A percentile compares a stretch with the other conserved stretches of the same genome.
Evolutionary conservation across 2,888 invertebrate genomes (phyloP).

Genomic region (Allygus modestus): DNA sequence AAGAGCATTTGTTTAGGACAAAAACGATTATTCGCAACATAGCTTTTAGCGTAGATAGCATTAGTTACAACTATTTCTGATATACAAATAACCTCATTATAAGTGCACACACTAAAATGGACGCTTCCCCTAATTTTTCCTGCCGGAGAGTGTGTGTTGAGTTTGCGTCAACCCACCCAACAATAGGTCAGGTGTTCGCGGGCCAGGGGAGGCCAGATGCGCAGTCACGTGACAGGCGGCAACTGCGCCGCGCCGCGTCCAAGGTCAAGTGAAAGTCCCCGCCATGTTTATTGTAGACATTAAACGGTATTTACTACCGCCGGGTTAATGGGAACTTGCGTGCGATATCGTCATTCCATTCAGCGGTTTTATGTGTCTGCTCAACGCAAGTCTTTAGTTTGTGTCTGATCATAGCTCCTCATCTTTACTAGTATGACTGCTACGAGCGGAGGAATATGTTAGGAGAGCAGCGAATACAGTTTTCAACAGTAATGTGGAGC

Average conservation of each 20-base stretch:
- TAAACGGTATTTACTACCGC: slow-evolving; percentile 28
- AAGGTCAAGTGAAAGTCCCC: slow-evolving; percentile 37
- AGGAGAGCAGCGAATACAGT: too few species aligned
- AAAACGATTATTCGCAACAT: too few species aligned
- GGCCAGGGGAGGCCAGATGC: slow-evolving; percentile 33
- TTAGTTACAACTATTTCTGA: too few species aligned
- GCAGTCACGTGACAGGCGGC: slow-evolving; percentile 11
- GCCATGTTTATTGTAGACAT: slow-evolving; percentile 26
- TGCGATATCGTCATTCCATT: slow-evolving; percentile 15
- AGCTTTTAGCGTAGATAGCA: too few species aligned
- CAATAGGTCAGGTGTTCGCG: slow-evolving; percentile 8
- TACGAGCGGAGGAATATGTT: neutral
- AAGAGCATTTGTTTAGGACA: too few species aligned
- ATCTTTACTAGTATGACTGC: neutral
- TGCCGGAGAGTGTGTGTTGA: neutral
- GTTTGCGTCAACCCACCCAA: neutral
- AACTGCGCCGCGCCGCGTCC: slow-evolving; percentile 5
- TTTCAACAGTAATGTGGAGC: too few species aligned
- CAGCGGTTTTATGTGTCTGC: slow-evolving; percentile 40
- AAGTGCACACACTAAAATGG: too few species aligned
- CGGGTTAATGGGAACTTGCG: slow-evolving; percentile 25
- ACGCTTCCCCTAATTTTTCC: neutral
- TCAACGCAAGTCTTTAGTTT: neutral
- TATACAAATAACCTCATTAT: too few species aligned
- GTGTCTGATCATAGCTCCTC: neutral